Conservation (phyloP, 1,140 invertebrate species). For the Phymastichus coffea region DNA sequence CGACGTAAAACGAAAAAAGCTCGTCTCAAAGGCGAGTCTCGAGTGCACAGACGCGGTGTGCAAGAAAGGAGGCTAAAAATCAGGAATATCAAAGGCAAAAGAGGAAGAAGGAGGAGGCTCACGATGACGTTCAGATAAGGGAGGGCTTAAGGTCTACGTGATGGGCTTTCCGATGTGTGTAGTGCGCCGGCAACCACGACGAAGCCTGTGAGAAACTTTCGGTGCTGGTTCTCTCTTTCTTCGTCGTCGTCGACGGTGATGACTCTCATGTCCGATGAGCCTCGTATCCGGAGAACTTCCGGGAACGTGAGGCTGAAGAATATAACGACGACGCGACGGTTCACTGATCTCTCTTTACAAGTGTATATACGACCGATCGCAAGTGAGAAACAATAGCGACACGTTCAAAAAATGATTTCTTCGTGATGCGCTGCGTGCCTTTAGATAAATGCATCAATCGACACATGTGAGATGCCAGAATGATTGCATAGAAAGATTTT, state of each 20-base stretch:
- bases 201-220: slow-evolving; percentile 58
- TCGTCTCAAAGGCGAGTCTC: too few species aligned
- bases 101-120: slow-evolving; percentile 32
- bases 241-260: slow-evolving; percentile 14
- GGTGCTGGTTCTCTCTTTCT: slow-evolving; percentile 32
- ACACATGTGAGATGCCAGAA: too few species aligned
- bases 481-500: too few species aligned
- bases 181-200: too few species aligned
- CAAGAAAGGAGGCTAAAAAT: slow-evolving; percentile 24
- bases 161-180: slow-evolving; percentile 52
- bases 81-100: slow-evolving; percentile 24
- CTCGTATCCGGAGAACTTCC: slow-evolving; percentile 53
- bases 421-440: too few species aligned
- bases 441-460: too few species aligned
- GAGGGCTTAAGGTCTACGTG: slow-evolving; percentile 55
- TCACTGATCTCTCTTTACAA: slow-evolving; percentile 45
- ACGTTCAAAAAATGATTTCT: too few species aligned
- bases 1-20: too few species aligned
- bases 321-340: slow-evolving; percentile 33
- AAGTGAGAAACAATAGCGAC: too few species aligned
- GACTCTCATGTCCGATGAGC: slow-evolving; percentile 44
- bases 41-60: slow-evolving; percentile 23
- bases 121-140: slow-evolving; percentile 56
- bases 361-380: too few species aligned
- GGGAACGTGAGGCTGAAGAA: slow-evolving; percentile 52